Conservation (phyloP, 2,113 vertebrate species). For the Pipa parva region DNA sequence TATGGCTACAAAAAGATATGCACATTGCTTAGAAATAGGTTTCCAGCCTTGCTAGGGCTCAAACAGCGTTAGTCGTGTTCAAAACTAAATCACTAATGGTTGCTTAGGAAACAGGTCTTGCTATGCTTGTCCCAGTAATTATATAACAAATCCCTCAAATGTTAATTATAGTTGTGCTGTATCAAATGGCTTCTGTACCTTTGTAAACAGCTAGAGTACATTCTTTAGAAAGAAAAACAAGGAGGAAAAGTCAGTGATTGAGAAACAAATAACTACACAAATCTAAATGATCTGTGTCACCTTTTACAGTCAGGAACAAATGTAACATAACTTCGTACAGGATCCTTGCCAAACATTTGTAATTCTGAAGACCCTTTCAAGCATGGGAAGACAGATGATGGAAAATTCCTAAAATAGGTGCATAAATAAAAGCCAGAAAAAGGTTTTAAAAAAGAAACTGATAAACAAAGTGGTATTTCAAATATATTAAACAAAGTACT, state of each 20-base stretch:
- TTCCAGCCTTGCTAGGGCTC: no score
- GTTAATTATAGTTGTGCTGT: slow-evolving; percentile 25
- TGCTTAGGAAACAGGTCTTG: slow-evolving; percentile 22
- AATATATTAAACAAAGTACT: no score
- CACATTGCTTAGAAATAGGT: background rate
- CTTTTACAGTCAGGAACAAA: slow-evolving; percentile 5
- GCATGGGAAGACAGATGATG: background rate
- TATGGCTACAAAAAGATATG: background rate
- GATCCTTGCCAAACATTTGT: no score
- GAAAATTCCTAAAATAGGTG: no score
- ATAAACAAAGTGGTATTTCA: no score
- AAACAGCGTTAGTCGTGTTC: slow-evolving; percentile 9
- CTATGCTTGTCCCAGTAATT: slow-evolving; percentile 28
- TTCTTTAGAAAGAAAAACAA: slow-evolving; percentile 17
- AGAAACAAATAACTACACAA: background rate
- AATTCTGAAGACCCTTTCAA: background rate
- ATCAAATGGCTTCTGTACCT: slow-evolving; percentile 19
- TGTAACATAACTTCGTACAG: background rate
- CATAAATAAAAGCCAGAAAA: no score
- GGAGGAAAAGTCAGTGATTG: background rate
- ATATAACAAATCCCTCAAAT: slow-evolving; percentile 12
- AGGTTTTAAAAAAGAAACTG: no score
- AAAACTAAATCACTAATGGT: slow-evolving; percentile 5
- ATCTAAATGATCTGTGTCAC: background rate
- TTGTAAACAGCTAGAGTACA: slow-evolving; percentile 18